These are phyloP conservation scores for Xiphophorus hellerii DNA, from an alignment of 2,113 vertebrate species.

Conservation along the genomic window DNA sequence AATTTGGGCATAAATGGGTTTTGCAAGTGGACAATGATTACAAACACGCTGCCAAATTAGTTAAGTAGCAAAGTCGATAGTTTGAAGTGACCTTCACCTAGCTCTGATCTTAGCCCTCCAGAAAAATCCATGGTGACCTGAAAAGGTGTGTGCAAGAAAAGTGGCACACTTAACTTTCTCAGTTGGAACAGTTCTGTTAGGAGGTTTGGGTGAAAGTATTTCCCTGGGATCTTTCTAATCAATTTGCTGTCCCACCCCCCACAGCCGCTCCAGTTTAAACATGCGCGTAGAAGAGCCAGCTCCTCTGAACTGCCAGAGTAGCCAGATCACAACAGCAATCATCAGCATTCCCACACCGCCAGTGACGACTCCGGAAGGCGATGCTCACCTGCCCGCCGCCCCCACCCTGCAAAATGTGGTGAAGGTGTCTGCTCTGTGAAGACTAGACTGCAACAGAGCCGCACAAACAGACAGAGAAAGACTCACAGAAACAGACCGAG, in stretches of 20 bases:
- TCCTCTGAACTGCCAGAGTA: constrained; percentile 92
- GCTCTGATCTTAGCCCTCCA: neutral
- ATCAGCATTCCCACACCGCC: constrained; percentile 97
- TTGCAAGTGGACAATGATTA: neutral
- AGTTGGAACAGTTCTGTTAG: neutral
- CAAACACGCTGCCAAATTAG: neutral
- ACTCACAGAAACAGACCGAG: constrained; percentile 59
- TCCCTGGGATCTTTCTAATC: constrained; percentile 15
- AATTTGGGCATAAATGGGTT: neutral
- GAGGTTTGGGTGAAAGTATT: neutral
- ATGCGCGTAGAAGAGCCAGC: constrained; percentile 91
- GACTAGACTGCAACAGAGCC: constrained; percentile 32
- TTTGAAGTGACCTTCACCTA: neutral
- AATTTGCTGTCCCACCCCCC: constrained; percentile 32
- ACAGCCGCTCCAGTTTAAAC: constrained; percentile 98
- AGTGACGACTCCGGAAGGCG: constrained; percentile 85
- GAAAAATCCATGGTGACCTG: neutral
- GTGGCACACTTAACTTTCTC: too few species aligned
- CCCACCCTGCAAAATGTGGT: constrained; percentile 86
- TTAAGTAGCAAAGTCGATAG: neutral
- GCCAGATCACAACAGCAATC: constrained; percentile 96
- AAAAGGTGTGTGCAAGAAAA: neutral
- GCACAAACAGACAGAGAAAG: constrained; percentile 46
- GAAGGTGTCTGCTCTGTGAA: constrained; percentile 96
- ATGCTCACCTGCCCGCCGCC: constrained; percentile 77